Percentiles rank a stretch among this genome's conserved stretches.
Conservation (phyloP, 2,113 vertebrate genomes). For the Tautogolabrus adspersus region DNA sequence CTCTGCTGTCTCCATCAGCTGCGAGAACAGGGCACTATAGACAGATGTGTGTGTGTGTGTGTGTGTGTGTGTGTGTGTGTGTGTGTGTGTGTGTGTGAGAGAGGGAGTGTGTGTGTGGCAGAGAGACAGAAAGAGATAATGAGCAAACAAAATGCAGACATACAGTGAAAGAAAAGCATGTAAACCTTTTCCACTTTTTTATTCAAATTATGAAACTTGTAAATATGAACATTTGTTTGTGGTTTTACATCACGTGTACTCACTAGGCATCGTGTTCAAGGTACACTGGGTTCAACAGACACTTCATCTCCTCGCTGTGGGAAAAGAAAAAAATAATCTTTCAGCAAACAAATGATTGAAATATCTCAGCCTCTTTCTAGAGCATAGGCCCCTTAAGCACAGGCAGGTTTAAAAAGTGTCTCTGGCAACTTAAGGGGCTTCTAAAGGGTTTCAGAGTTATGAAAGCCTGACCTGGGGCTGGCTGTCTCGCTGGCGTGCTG, state of each 20-base stretch:
- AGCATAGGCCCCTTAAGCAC: background rate
- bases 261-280: slow-evolving; percentile 98
- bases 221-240: background rate
- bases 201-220: background rate
- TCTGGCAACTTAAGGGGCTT: background rate
- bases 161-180: background rate
- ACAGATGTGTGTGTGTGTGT: slow-evolving; percentile 1
- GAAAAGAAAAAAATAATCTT: slow-evolving; percentile 32
- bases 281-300: slow-evolving; percentile 91
- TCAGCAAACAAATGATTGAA: background rate
- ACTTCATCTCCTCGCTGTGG: slow-evolving; percentile 96
- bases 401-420: background rate
- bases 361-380: background rate
- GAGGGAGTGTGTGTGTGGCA: background rate
- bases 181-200: background rate
- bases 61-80: background rate
- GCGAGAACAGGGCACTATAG: slow-evolving; percentile 83
- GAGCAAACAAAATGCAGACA: background rate
- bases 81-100: too few species aligned
- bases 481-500: slow-evolving; percentile 96
- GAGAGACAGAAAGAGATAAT: background rate
- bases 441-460: background rate
- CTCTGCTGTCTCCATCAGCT: slow-evolving; percentile 86
- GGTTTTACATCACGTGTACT: slow-evolving; percentile 75
- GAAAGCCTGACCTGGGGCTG: slow-evolving; percentile 88